Conservation (phyloP, 2,113 vertebrate species). For the Prinia subflava region DNA sequence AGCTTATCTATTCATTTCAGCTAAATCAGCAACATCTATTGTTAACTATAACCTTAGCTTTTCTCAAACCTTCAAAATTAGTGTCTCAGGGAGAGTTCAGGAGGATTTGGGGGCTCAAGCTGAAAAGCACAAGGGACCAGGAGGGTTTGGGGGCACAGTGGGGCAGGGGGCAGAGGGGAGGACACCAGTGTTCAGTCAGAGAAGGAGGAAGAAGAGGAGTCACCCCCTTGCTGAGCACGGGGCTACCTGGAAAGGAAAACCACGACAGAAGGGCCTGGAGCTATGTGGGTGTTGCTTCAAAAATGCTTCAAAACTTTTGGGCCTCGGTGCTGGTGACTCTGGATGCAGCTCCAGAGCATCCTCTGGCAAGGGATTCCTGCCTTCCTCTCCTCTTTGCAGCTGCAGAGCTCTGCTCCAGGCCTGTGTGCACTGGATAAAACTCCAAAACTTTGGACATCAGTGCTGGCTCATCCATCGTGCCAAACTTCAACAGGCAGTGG, state of each 20-base stretch:
- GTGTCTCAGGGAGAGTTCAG: neutral
- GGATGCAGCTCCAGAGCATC: neutral
- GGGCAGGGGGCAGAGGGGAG: neutral
- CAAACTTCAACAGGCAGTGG: no score
- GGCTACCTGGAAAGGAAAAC: neutral
- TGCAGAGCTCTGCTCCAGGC: neutral
- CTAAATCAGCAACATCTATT: no score
- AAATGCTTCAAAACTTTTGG: neutral
- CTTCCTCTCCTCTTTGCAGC: neutral
- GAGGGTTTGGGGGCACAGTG: neutral
- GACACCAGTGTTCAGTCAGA: neutral
- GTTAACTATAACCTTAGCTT: no score
- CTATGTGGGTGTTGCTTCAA: rapidly evolving
- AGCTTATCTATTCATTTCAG: no score
- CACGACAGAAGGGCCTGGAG: neutral
- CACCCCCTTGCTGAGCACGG: neutral
- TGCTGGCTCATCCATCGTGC: neutral
- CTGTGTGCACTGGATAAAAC: neutral
- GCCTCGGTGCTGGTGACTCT: neutral
- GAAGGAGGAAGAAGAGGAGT: neutral
- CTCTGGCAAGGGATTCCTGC: neutral
- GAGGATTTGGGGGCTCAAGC: neutral
- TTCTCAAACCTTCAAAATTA: no score
- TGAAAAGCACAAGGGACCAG: neutral
- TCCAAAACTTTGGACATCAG: neutral